Evolutionary conservation across 2,888 invertebrate species (phyloP).

Genomic region (Chrysopilus asiliformis): DNA sequence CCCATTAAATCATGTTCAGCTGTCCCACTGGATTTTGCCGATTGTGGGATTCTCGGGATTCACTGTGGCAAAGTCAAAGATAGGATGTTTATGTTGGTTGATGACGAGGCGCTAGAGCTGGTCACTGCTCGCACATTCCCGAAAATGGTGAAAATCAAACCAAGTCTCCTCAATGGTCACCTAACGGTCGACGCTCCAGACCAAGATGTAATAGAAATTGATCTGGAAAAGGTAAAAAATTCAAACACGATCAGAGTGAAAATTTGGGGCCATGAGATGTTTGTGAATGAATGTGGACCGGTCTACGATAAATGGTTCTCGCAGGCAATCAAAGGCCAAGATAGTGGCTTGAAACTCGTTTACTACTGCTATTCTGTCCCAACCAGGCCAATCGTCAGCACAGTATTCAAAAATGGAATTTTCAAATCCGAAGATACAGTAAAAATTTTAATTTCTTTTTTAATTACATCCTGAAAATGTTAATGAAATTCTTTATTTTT

Average conservation of each 20-base stretch:
- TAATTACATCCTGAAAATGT: not conserved
- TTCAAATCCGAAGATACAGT: constrained; percentile 16
- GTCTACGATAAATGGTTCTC: constrained; percentile 62
- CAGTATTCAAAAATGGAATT: constrained; percentile 21
- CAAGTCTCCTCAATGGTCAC: constrained; percentile 16
- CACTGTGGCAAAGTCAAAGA: constrained; percentile 3
- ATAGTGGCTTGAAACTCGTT: constrained; percentile 42
- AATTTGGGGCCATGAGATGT: constrained; percentile 46
- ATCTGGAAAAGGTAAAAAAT: constrained; percentile 33
- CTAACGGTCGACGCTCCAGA: constrained; percentile 42
- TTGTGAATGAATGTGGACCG: constrained; percentile 59
- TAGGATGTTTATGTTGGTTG: constrained; percentile 10
- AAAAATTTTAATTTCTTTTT: constrained; percentile 4
- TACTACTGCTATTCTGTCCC: constrained; percentile 43
- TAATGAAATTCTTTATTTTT: constrained; percentile 2
- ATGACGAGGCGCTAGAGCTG: constrained; percentile 5
- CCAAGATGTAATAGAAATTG: constrained; percentile 38
- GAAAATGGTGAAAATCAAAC: constrained; percentile 9
- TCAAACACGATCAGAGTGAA: too few species aligned
- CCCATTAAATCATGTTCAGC: constrained; percentile 10
- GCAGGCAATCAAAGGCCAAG: constrained; percentile 33
- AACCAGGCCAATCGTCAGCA: constrained; percentile 22
- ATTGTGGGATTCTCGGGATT: constrained; percentile 6
- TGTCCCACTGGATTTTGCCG: constrained; percentile 5
- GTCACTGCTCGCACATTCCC: constrained; percentile 8